Conservation (phyloP, 2,113 vertebrate species). For the Scomber colias region DNA sequence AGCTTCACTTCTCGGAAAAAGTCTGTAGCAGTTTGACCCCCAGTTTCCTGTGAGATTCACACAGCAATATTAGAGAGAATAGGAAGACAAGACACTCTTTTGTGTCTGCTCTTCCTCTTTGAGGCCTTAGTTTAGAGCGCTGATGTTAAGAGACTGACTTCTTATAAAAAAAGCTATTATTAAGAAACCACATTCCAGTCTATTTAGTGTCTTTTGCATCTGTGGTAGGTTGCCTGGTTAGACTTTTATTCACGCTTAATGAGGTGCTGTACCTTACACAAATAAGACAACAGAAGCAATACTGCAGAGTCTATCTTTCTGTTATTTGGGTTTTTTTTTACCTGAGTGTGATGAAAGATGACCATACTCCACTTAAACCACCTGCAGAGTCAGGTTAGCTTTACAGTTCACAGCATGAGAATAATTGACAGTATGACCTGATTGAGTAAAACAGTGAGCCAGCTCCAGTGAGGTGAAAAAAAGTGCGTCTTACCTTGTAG, state of each 20-base stretch:
- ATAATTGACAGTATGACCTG: slow-evolving; percentile 33
- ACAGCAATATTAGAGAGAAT: slow-evolving; percentile 41
- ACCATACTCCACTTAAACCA: slow-evolving; percentile 3
- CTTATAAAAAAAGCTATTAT: slow-evolving; percentile 34
- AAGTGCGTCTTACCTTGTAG: slow-evolving; percentile 16
- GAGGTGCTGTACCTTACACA: not conserved
- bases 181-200: slow-evolving; percentile 38
- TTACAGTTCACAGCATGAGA: slow-evolving; percentile 27
- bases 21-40: slow-evolving; percentile 71
- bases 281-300: not conserved
- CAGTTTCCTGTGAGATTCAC: slow-evolving; percentile 78
- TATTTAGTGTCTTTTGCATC: slow-evolving; percentile 26
- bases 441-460: not conserved
- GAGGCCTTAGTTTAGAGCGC: slow-evolving; percentile 42
- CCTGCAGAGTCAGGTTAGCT: slow-evolving; percentile 22
- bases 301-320: not conserved
- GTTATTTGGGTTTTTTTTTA: not conserved
- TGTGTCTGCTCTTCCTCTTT: slow-evolving; percentile 66
- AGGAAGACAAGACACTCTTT: slow-evolving; percentile 70
- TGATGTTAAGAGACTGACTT: slow-evolving; percentile 29
- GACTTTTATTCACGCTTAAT: not conserved
- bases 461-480: not conserved
- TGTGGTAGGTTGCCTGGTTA: not conserved
- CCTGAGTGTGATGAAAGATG: not conserved
- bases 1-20: slow-evolving; percentile 65